A percentile compares a stretch with the other conserved stretches of the same genome.
phyloP scores from a whole-genome alignment of 2,888 invertebrate species.

The Criorhina ranunculi region DNA sequence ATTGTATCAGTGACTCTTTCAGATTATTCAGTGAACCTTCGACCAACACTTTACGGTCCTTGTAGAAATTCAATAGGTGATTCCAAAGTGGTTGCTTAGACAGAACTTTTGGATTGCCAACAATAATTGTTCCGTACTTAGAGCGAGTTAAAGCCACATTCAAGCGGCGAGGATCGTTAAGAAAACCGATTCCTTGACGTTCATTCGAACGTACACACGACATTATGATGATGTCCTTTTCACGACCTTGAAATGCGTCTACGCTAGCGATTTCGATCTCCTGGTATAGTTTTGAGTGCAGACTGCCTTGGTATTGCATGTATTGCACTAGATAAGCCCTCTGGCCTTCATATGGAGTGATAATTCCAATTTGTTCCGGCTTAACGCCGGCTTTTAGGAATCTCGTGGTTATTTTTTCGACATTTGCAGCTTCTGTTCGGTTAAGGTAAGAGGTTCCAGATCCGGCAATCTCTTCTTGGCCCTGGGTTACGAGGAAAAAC shows the following conservation, averaged over 20 bases:
- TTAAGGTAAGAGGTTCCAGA: conserved; percentile 99
- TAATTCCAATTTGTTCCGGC: conserved; percentile 99
- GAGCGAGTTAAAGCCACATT: conserved; percentile 99
- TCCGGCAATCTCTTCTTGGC: conserved; percentile 99
- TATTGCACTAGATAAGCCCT: conserved; percentile 98
- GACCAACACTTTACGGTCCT: conserved; percentile 96
- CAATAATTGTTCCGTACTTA: conserved; percentile 98
- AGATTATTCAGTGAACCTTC: conserved; percentile 99
- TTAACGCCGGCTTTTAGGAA: conserved; percentile 97
- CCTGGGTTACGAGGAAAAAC: conserved; percentile 99
- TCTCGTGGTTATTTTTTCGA: conserved; percentile 98
- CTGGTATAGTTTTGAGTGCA: conserved; percentile 98
- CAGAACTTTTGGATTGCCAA: conserved; percentile 99
- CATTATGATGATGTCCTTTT: conserved; percentile 99
- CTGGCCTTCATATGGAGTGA: conserved; percentile 99
- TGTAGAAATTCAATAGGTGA: conserved; percentile 97
- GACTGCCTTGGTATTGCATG: conserved; percentile 99
- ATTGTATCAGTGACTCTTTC: conserved; percentile 98
- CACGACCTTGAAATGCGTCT: conserved; percentile 99
- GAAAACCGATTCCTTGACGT: conserved; percentile 99
- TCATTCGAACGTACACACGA: conserved; percentile 99
- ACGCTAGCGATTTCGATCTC: conserved; percentile 99
- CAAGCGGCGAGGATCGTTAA: conserved; percentile 98
- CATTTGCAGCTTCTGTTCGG: conserved; percentile 98
- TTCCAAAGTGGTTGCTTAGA: conserved; percentile 99